Evolutionary conservation across 2,888 invertebrate genomes (phyloP), one percentile per base, ranked within the genome.

Genomic region (Neoitamus cyanurus): DNA sequence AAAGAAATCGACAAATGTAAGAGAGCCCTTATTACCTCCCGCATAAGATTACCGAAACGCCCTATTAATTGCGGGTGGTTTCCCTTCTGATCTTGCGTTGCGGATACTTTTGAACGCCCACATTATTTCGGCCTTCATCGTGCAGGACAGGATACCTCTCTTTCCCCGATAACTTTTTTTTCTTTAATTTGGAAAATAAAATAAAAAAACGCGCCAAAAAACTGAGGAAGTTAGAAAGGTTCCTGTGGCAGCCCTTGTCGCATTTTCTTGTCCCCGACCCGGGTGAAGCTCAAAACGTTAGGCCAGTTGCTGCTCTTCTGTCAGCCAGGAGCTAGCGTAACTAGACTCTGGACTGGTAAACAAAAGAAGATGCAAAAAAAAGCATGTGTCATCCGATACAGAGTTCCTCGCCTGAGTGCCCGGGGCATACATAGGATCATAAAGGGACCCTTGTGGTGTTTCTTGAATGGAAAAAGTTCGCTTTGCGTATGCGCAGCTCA

Each of bases 401-500:
- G 34, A 82, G 37, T 69, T 69, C 69, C 82, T 82, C 69, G 82
- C 36, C 69, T 82, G 25, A 82, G 69, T 69, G 78, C 78, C 9
- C 42, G 20, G 78, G 69, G 75, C 6, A 82, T 82, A 82, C 6
- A 82, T 82, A 82, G 82, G 69, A 68, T 31, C 82, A 82, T 69
- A 82, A 68, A 82, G 82, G 69, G 69, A 82, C 82, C 82, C 82
- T 82, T 83, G 83, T 77, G 85, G 83, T 83, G 83, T 73, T 78
- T 78, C 69, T 83, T 85, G 85, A 85, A 85, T 85, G 85, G 78
- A 84, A 84, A 82, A 84, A 78, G 68, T 70, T 46, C 20, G 31
- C 34, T 72, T 36, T 84, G 72, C 84, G 86, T 84, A 86, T 83
- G 86, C 86, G 86, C 83, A 83, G 83, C 82, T 72, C 80, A 84